Evolutionary conservation across 2,113 vertebrate species (phyloP).

Genomic region (Aythya baeri): DNA sequence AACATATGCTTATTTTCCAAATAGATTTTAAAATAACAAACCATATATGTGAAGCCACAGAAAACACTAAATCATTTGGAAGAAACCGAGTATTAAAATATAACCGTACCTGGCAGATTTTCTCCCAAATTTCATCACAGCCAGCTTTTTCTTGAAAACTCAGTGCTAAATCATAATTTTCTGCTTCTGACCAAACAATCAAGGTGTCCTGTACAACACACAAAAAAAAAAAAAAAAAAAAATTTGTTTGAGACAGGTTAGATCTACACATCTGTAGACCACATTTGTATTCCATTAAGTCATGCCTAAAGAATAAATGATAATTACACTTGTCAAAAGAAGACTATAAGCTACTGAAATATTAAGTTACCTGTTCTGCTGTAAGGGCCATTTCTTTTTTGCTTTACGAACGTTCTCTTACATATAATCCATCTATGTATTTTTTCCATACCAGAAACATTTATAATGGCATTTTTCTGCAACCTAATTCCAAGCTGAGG

Average conservation of each 20-base stretch:
- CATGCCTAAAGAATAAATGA: neutral
- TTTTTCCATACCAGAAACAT: neutral
- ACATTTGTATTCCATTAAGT: neutral
- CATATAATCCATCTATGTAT: neutral
- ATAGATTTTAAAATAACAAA: neutral
- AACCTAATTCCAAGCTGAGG: neutral
- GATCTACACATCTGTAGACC: neutral
- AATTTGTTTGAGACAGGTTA: constrained; percentile 5
- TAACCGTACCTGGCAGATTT: constrained; percentile 94
- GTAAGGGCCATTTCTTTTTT: neutral
- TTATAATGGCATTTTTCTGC: neutral
- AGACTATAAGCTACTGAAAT: neutral
- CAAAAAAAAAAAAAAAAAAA: neutral
- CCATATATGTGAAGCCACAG: neutral
- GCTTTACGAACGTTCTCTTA: neutral
- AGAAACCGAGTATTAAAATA: neutral
- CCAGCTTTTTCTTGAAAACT: constrained; percentile 99
- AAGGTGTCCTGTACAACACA: constrained; percentile 87
- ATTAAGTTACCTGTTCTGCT: neutral
- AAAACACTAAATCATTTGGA: neutral
- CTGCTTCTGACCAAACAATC: constrained; percentile 99
- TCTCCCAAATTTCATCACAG: constrained; percentile 99
- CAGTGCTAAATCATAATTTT: constrained; percentile 97
- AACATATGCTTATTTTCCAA: neutral
- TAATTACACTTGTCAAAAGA: neutral